Base-by-base conservation (phyloP, 2,797 vertebrate species). In the Eulemur rubriventer region DNA sequence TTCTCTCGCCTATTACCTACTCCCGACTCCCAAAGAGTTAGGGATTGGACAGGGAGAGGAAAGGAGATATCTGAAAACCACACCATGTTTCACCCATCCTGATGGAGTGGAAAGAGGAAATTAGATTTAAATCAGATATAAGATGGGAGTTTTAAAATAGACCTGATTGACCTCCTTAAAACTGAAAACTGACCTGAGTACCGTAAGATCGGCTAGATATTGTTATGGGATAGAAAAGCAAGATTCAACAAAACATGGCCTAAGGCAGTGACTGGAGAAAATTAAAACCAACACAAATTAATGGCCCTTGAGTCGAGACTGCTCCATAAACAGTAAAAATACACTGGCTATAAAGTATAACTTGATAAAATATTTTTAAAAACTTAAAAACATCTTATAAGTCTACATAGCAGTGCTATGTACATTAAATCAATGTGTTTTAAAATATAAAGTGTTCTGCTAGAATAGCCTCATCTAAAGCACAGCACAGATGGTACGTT, bases 281-380 rank as follows among this genome's bases (percentile, higher is more conserved):
- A 93, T 73, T 9, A 76, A 92, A 92, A 17, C 70, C 50, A 81
- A 35, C 65, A 20, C 5, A 16, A 65, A 76, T 69, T 52, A 90
- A 94, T 2, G 28, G 5, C n/a, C 50, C 38, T 55, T 55, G 86
- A 75, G 52, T 57, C 38, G 41, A 57, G 59, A 22, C 13, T 28
- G 76, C n/a, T 91, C 48, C 69, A 26, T 8, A 92, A 86, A 87
- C n/a, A 80, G 82, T 69, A 65, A 86, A 82, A 94, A 83, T 41
- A 63, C 30, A 83, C 2, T 10, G 78, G 38, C 72, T 65, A 48
- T 52, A 48, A 81, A 20, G 65, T 16, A 75, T n/a, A 75, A 61
- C 35, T 35, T 61, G 67, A 85, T 89, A 41, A 95, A 76, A n/a
- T 70, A 67, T n/a, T 73, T 94, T 84, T 33, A 55, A 95, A 92